Evolutionary conservation across 2,888 invertebrate genomes (phyloP).

Genomic region (Leptinotarsa juncta): DNA sequence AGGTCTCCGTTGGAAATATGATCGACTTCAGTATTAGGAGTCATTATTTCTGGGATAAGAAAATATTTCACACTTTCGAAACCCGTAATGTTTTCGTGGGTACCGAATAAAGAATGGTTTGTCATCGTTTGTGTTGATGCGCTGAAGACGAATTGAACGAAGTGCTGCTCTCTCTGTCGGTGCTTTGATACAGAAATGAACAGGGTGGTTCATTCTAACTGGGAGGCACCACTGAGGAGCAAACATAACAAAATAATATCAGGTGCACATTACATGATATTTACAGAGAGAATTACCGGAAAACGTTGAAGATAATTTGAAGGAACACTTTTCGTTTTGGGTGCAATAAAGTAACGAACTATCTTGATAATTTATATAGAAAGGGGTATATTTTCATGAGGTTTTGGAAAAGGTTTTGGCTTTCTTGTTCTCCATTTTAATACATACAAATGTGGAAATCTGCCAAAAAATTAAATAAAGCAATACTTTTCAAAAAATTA

Average conservation of each 20-base stretch:
- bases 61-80: slow-evolving; percentile 22
- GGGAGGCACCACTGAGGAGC: no score
- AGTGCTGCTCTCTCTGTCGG: neutral
- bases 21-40: neutral
- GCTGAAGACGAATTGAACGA: neutral
- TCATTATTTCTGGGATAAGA: slow-evolving; percentile 14
- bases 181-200: neutral
- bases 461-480: no score
- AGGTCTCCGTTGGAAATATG: neutral
- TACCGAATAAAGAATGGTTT: slow-evolving; percentile 20
- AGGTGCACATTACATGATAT: neutral
- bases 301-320: neutral
- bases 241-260: neutral
- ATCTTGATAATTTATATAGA: no score
- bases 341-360: no score
- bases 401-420: no score
- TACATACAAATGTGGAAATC: no score
- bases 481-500: no score
- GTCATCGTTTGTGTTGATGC: slow-evolving; percentile 1
- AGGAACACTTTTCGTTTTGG: neutral
- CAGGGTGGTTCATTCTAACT: neutral
- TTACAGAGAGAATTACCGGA: neutral
- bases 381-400: no score
- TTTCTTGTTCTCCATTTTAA: no score
- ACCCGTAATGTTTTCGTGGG: slow-evolving; percentile 12